Conservation (phyloP, 2,797 vertebrate genomes). For the Erethizon dorsatum region DNA sequence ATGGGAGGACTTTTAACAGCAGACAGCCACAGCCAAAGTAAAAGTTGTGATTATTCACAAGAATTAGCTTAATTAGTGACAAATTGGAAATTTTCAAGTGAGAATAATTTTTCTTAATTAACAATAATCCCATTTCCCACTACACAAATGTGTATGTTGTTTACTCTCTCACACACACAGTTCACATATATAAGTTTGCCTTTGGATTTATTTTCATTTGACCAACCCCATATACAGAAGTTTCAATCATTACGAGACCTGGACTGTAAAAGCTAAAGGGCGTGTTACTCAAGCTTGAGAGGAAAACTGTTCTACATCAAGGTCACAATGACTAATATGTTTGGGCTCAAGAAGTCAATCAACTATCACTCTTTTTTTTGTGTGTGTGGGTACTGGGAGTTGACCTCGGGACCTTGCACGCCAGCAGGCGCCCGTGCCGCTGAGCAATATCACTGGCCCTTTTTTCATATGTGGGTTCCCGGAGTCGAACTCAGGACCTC, state of each 20-base stretch:
- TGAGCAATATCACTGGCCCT: too few species aligned
- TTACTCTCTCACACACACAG: background rate
- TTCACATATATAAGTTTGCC: background rate
- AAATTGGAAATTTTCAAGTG: background rate
- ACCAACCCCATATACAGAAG: background rate
- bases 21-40: background rate
- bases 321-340: fast-evolving
- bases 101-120: background rate
- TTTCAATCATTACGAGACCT: background rate
- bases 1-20: background rate
- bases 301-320: background rate
- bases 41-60: background rate
- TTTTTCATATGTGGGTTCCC: too few species aligned
- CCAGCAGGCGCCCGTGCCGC: too few species aligned
- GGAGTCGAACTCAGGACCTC: too few species aligned
- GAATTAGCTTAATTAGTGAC: background rate
- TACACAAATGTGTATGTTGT: fast-evolving
- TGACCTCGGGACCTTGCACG: too few species aligned
- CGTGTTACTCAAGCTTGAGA: background rate
- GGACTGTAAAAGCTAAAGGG: background rate
- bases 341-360: background rate
- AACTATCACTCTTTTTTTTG: background rate
- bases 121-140: background rate
- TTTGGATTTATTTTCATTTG: background rate
- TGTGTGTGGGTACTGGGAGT: too few species aligned